Base-by-base conservation (phyloP, 2,113 vertebrate species). In the Poecile atricapillus region DNA sequence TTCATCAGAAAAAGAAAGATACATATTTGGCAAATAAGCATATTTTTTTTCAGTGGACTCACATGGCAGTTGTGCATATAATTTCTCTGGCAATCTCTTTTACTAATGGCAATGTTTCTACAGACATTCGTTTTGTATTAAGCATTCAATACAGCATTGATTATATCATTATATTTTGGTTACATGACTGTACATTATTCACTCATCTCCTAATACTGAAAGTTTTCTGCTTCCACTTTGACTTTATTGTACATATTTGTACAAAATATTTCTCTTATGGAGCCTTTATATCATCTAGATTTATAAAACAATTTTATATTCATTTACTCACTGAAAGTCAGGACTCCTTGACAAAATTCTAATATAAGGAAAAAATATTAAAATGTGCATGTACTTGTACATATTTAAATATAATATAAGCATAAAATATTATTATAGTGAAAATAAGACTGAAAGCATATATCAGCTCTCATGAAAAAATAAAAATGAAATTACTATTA, bases 11-110 rank as follows among this genome's bases (percentile, higher is more conserved):
- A 44, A 15, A 60, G 7, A 74, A 60, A 31, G 7, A 37, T 56
- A 74, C 5, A 13, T 60, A 15, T n/a, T 81, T 50, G 3, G 6
- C 30, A 55, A 82, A 49, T 33, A 81, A 50, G 2, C 3, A 6
- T 22, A 20, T 49, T 60, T 22, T 50, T 50, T 58, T 81, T 2
- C 19, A 35, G 24, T 52, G 21, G 21, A 25, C 6, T 18, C 15
- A 31, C 1, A 2, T 0, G 4, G 9, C 23, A 35, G 6, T 39
- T 65, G 15, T 13, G 19, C 14, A 49, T 49, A 15, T 15, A 0
- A 11, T 58, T 71, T 75, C 14, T n/a, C 23, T 44, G 58, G 9
- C 15, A 39, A 21, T 33, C 7, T 53, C 44, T 33, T 58, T 69
- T 52, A 67, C 24, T 67, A 70, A 49, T n/a, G 7, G 4, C 11